A percentile compares a stretch with the other conserved stretches of the same genome.
Evolutionary conservation across 2,797 vertebrate species (phyloP).

Genomic region (Danio kyathit): DNA sequence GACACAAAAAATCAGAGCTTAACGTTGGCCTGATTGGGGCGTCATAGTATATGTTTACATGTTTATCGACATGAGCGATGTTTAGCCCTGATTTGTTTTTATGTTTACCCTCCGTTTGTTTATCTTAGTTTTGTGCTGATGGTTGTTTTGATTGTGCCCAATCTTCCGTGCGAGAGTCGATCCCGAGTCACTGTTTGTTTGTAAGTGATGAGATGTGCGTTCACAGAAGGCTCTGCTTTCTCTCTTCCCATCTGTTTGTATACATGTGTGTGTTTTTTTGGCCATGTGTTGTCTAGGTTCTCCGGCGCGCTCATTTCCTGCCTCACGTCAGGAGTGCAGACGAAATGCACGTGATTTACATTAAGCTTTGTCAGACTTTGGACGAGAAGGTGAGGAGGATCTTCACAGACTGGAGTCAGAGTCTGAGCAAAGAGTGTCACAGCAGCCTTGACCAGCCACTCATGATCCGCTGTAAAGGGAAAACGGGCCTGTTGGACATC

Average conservation of each 20-base stretch:
- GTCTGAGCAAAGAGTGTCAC: slow-evolving; percentile 77
- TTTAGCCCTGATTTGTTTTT: slow-evolving; percentile 12
- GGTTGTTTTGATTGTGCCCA: slow-evolving; percentile 12
- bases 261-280: slow-evolving; percentile 16
- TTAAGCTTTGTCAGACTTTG: slow-evolving; percentile 77
- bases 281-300: slow-evolving; percentile 70
- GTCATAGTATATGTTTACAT: slow-evolving; percentile 15
- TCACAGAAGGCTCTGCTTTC: not conserved
- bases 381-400: slow-evolving; percentile 81
- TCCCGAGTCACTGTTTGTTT: slow-evolving; percentile 38
- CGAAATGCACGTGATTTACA: slow-evolving; percentile 69
- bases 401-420: slow-evolving; percentile 80
- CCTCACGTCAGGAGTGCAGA: slow-evolving; percentile 72
- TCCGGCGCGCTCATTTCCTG: slow-evolving; percentile 79
- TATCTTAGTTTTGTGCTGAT: slow-evolving; percentile 11
- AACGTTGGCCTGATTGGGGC: slow-evolving; percentile 33
- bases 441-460: slow-evolving; percentile 81
- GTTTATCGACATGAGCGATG: not conserved
- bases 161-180: slow-evolving; percentile 9
- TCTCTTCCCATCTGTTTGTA: slow-evolving; percentile 1
- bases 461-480: slow-evolving; percentile 76
- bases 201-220: slow-evolving; percentile 25
- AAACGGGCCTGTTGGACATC: slow-evolving; percentile 77
- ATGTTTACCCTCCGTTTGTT: slow-evolving; percentile 10
- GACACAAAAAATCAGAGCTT: slow-evolving; percentile 37